phyloP scores from a whole-genome alignment of 2,113 vertebrate species.

The Scortum barcoo region DNA sequence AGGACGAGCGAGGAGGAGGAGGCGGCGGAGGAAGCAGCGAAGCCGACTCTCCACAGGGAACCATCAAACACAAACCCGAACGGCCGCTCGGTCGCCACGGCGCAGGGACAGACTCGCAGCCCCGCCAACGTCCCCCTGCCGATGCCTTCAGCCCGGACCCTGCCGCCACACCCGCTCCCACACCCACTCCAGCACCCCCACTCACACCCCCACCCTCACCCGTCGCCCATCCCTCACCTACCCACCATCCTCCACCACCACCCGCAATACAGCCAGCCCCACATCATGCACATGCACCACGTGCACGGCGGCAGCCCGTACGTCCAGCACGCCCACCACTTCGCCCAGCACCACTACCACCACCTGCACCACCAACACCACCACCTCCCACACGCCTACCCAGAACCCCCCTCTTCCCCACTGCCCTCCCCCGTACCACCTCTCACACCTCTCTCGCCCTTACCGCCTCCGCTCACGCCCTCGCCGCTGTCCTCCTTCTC shows the following conservation, averaged over 20 bases:
- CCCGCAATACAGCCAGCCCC: constrained; percentile 76
- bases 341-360: constrained; percentile 81
- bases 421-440: constrained; percentile 67
- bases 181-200: constrained; percentile 76
- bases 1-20: constrained; percentile 61
- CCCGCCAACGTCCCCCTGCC: constrained; percentile 58
- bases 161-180: constrained; percentile 73
- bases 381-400: constrained; percentile 81
- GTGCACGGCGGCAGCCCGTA: constrained; percentile 63
- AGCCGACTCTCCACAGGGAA: constrained; percentile 86
- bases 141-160: constrained; percentile 74
- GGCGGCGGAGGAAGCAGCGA: constrained; percentile 70
- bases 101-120: constrained; percentile 80
- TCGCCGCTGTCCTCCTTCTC: constrained; percentile 83
- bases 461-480: constrained; percentile 79
- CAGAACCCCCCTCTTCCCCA: constrained; percentile 81
- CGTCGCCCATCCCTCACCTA: constrained; percentile 81
- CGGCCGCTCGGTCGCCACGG: constrained; percentile 71
- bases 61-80: constrained; percentile 88
- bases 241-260: constrained; percentile 79
- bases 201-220: constrained; percentile 64
- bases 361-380: constrained; percentile 84
- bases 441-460: constrained; percentile 79
- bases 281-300: constrained; percentile 73
- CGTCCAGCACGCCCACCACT: constrained; percentile 76